Evolutionary conservation across 2,113 vertebrate species (phyloP).

Genomic region (Vicugna pacos): DNA sequence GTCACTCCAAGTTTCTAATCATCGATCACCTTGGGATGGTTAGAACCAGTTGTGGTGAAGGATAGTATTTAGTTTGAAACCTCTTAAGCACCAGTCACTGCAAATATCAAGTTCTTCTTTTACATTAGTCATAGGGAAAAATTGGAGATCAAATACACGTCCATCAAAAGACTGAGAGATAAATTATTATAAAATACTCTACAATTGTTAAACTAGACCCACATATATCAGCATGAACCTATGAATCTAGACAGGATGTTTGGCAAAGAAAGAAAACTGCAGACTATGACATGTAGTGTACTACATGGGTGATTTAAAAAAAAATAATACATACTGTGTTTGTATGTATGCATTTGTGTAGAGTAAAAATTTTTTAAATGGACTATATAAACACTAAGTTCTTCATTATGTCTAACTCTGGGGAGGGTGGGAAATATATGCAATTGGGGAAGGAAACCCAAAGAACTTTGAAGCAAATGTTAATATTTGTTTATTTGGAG

Average conservation of each 20-base stretch:
- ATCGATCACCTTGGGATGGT: not conserved
- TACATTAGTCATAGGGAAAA: not conserved
- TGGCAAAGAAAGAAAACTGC: not conserved
- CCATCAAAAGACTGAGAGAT: not conserved
- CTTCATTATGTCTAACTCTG: not conserved
- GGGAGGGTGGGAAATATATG: not conserved
- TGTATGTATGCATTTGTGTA: not conserved
- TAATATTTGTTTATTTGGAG: not conserved
- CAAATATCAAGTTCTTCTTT: not conserved
- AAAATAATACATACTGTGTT: not conserved
- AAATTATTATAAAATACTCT: not conserved
- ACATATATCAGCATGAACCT: not conserved
- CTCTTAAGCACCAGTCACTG: not conserved
- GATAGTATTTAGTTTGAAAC: not conserved
- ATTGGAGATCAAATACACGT: not conserved
- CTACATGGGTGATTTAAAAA: not conserved
- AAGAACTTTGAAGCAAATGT: not conserved
- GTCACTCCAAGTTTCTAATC: not conserved
- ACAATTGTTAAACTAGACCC: not conserved
- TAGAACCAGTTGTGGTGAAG: not conserved
- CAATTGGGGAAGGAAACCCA: not conserved
- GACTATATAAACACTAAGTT: not conserved
- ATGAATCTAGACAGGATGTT: not conserved
- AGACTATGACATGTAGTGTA: not conserved
- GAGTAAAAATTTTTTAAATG: not conserved